Conservation (phyloP, 1,140 invertebrate genomes). For the Tetragnatha versicolor region DNA sequence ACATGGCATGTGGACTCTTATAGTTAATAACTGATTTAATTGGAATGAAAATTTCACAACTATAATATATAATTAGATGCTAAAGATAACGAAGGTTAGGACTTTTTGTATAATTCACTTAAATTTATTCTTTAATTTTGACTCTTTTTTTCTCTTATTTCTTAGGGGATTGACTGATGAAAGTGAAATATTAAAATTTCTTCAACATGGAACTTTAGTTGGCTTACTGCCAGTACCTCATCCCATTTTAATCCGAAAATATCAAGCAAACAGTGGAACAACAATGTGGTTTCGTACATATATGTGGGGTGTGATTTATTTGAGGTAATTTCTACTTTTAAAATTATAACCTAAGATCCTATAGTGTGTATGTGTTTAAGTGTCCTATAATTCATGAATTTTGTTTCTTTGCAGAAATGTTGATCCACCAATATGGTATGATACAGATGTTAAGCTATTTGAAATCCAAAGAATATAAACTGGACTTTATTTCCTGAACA, state of each 20-base stretch:
- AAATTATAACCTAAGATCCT: background rate
- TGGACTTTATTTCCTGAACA: background rate
- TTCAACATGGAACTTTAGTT: conserved; percentile 98
- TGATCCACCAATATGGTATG: conserved; percentile 99
- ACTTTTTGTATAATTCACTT: no score
- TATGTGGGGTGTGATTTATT: conserved; percentile 99
- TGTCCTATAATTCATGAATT: background rate
- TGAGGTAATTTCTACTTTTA: conserved; percentile 71
- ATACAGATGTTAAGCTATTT: conserved; percentile 98
- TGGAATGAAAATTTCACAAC: no score
- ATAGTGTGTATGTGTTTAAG: background rate
- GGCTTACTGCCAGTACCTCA: conserved; percentile 97
- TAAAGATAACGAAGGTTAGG: no score
- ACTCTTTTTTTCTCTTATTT: no score
- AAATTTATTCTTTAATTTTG: no score
- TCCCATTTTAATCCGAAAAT: conserved; percentile 98
- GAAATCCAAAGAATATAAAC: conserved; percentile 78
- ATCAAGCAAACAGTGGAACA: conserved; percentile 93
- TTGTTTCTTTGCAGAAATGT: conserved; percentile 79
- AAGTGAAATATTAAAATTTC: conserved; percentile 97
- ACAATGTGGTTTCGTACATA: conserved; percentile 99
- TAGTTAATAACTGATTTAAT: no score
- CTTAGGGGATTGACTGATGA: conserved; percentile 97
- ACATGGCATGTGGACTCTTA: no score
- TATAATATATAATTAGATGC: no score